Evolutionary conservation across 2,888 invertebrate genomes (phyloP), one percentile per base, ranked within the genome.

Genomic region (Drosophila pullipes): DNA sequence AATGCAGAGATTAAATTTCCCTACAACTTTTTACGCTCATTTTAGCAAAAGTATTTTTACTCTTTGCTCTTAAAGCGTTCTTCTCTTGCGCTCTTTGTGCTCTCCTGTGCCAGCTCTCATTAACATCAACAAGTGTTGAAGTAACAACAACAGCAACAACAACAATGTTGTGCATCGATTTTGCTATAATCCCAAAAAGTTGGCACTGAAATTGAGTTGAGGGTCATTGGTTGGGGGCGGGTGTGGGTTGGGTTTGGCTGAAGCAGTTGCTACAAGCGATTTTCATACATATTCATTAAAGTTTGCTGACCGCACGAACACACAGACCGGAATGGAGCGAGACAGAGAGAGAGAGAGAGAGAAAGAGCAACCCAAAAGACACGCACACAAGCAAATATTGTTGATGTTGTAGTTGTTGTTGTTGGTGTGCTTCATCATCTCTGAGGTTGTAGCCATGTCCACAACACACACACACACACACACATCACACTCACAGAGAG

Each of bases 281-380:
- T 82, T 89, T 89, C 90, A 89, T 89, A 87, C 87, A 89, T 89
- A 90, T 89, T 89, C 87, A 89, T 90, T 89, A 83, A 88, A 86
- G 88, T 88, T 81, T 83, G 81, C 90, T 89, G 88, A 88, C 90
- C 87, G 85, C 89, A 89, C 83, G 74, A 63, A 76, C 75, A 69
- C 75, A 72, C 78, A 74, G 47, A 63, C 63, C 53, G 69, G 28
- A 41, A 25, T 41, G 22, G 28, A 22, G 33, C 31, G 47, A 47
- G 47, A 22, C 47, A 22, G 16, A 10, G 31, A 41, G 33, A 22
- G 1, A 22, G 13, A n/a, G 13, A 22, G 1, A 47, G 22, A 41
- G 54, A 54, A 18, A 52, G 60, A 64, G 59, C 16, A 65, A 37
- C 37, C 50, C 47, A 50, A 25, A 47, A 16, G 25, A 74, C 35